phyloP scores from a whole-genome alignment of 1,140 invertebrate species.

The Trichonephila clavipes region DNA sequence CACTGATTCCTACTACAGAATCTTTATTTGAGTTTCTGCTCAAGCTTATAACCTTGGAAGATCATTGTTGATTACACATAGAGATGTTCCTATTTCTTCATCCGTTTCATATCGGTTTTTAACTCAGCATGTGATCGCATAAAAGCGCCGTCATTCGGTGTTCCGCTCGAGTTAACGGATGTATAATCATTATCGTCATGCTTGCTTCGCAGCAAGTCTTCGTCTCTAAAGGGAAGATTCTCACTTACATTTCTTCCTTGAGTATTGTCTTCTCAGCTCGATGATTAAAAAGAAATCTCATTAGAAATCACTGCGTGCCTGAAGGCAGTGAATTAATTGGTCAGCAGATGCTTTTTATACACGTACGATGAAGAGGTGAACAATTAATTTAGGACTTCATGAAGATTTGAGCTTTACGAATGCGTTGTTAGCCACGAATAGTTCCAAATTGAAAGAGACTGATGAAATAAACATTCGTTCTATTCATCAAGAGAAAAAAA shows the following conservation, averaged over 20 bases:
- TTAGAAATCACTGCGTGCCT: too few relatives aligned
- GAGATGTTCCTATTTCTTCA: not conserved
- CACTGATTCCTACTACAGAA: not conserved
- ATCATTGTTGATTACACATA: not conserved
- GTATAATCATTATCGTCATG: constrained; percentile 5
- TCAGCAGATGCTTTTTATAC: not conserved
- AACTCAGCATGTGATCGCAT: not conserved
- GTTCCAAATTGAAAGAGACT: too few relatives aligned
- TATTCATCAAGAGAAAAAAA: too few relatives aligned
- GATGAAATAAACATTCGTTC: too few relatives aligned
- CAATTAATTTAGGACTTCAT: not conserved
- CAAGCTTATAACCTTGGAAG: constrained; percentile 7
- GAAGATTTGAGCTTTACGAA: too few relatives aligned
- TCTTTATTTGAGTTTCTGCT: not conserved
- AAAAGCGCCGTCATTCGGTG: not conserved
- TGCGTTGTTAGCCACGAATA: too few relatives aligned
- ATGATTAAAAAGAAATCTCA: not conserved
- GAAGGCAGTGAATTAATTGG: not conserved
- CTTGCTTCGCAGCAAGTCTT: not conserved
- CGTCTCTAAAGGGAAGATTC: not conserved
- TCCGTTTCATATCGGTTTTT: constrained; percentile 20
- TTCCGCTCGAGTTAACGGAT: not conserved
- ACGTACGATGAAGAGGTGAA: not conserved
- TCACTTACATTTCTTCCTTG: not conserved
- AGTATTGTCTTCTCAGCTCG: not conserved